Evolutionary conservation across 2,113 vertebrate species (phyloP).

Genomic region (Litocranius walleri): DNA sequence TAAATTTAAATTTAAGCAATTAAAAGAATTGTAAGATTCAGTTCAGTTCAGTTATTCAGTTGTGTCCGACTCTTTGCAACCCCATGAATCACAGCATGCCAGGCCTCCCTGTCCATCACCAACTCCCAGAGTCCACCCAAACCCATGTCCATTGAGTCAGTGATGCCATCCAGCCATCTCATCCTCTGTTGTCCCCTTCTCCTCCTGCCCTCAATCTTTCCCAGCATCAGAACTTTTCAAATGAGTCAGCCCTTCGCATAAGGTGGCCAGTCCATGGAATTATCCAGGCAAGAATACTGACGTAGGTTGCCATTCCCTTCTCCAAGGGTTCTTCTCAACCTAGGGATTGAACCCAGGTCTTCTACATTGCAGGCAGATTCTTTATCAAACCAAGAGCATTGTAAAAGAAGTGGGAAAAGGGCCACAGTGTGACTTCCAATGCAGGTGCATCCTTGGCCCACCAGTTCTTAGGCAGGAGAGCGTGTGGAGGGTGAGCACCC

Average conservation of each 20-base stretch:
- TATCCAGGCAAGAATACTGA: not conserved
- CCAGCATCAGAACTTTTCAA: not conserved
- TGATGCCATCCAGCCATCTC: not conserved
- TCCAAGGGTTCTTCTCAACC: not conserved
- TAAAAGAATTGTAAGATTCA: not conserved
- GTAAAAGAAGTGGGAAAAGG: not conserved
- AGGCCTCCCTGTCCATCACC: not conserved
- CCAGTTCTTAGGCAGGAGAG: not conserved
- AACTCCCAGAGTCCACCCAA: not conserved
- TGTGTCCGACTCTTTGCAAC: fast-evolving
- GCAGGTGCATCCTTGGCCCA: not conserved
- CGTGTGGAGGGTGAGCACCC: fast-evolving
- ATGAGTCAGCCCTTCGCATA: fast-evolving
- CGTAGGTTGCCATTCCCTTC: not conserved
- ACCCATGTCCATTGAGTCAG: not conserved
- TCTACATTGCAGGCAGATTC: not conserved
- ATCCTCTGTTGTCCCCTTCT: fast-evolving
- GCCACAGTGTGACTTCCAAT: not conserved
- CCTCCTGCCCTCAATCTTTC: not conserved
- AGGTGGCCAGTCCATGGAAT: no score
- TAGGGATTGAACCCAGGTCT: not conserved
- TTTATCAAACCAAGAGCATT: not conserved
- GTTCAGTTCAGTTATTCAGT: not conserved
- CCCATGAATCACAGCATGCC: fast-evolving
- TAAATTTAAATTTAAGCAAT: not conserved